Base-by-base conservation (phyloP, 2,797 vertebrate species). In the Catamblyrhynchus diadema region DNA sequence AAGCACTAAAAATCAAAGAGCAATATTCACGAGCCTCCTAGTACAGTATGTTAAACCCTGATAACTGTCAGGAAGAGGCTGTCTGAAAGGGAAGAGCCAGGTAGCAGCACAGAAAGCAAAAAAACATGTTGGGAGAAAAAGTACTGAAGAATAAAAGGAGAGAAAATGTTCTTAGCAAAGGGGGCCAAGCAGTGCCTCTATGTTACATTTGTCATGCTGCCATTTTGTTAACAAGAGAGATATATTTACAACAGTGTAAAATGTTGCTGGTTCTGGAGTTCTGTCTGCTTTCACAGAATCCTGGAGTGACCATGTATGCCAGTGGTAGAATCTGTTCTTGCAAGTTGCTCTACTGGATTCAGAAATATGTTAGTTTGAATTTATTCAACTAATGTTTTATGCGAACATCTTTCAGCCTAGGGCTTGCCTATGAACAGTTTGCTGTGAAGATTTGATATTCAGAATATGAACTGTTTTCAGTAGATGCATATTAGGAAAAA, bases 21-120 rank as follows among this genome's bases (percentile, higher is more conserved):
- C 96, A 97, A 97, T 96, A 97, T 97, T 97, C 96, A 97, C 91
- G 90, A 97, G 95, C 94, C 95, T 96, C 94, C 94, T 97, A 93
- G 96, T 96, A 97, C 95, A 97, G 94, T 96, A 86, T 96, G 94
- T 97, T 97, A 97, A 97, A 97, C 94, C 85, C 92, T 88, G 91
- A 95, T 97, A 97, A 97, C 97, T 97, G 97, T 96, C 96, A 97
- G 89, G 88, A 95, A 93, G 79, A 97, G 83, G 33, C 96, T 97
- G 95, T 97, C 94, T 96, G 81, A 90, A 93, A 95, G 42, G 74
- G 28, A 95, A 95, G 89, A 95, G 64, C 78, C 93, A 94, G 94
- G 96, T 95, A 97, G 90, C 85, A 94, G 87, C 77, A 91, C 35
- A 81, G 81, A 91, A 97, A 96, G 96, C 83, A 85, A 93, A 97